These are phyloP conservation scores for Chinchilla lanigera DNA, from an alignment of 2,113 vertebrate genomes.

Conservation along the genomic window DNA sequence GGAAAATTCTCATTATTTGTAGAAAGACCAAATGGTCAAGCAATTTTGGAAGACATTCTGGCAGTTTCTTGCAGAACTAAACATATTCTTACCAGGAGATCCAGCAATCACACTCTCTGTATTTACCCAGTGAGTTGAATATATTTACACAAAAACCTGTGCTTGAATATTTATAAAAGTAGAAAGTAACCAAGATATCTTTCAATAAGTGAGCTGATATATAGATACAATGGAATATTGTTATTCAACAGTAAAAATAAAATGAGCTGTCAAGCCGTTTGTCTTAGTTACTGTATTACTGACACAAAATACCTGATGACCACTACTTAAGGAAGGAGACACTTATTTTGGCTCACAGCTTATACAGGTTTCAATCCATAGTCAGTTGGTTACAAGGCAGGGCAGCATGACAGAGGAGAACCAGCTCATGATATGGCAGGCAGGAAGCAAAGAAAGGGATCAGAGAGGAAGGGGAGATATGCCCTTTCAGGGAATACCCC, in stretches of 20 bases:
- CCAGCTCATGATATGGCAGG: neutral
- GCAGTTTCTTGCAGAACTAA: neutral
- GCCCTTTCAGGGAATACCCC: neutral
- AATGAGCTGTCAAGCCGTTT: neutral
- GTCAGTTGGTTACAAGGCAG: neutral
- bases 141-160: neutral
- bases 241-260: neutral
- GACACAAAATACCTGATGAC: neutral
- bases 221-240: neutral
- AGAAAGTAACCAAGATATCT: neutral
- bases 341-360: neutral
- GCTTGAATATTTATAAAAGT: neutral
- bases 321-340: neutral
- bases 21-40: neutral
- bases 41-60: neutral
- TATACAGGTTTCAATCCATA: neutral
- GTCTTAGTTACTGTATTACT: neutral
- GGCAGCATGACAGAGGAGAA: neutral
- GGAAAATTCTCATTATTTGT: neutral
- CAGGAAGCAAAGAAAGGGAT: neutral
- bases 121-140: neutral
- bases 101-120: neutral
- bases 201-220: neutral
- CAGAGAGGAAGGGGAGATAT: neutral
- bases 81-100: neutral